Percentiles rank a stretch among this genome's conserved stretches.
Evolutionary conservation across 2,888 invertebrate species (phyloP).

Genomic region (Drosophila demipolita): DNA sequence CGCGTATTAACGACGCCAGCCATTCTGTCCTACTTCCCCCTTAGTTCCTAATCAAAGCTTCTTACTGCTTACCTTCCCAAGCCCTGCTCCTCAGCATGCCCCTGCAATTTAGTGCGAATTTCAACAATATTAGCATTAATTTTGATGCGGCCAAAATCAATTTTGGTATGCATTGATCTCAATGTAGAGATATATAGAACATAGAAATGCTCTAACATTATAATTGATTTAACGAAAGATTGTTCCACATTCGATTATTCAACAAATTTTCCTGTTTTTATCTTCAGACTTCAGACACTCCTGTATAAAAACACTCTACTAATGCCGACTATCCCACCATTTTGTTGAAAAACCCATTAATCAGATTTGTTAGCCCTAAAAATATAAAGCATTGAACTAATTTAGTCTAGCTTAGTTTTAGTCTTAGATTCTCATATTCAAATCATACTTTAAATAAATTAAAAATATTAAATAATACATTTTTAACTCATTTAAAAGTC

Average conservation of each 20-base stretch:
- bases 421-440: background rate
- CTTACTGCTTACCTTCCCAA: background rate
- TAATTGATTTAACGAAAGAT: background rate
- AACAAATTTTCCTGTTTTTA: background rate
- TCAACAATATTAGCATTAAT: slow-evolving; percentile 34
- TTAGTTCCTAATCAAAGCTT: slow-evolving; percentile 8
- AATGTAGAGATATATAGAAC: too few relatives aligned
- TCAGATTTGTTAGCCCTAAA: background rate
- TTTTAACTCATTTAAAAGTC: background rate
- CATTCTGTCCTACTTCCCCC: slow-evolving; percentile 1
- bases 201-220: background rate
- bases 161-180: slow-evolving; percentile 1
- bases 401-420: background rate
- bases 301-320: background rate
- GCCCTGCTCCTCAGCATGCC: slow-evolving; percentile 12
- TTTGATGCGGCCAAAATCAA: slow-evolving; percentile 15
- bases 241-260: background rate
- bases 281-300: background rate
- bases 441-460: background rate
- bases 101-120: slow-evolving; percentile 51
- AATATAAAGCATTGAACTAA: background rate
- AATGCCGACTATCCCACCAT: background rate
- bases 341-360: background rate
- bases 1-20: slow-evolving; percentile 51
- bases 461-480: background rate